Evolutionary conservation across 2,797 vertebrate species (phyloP).

Genomic region (Diglossa cyanea): DNA sequence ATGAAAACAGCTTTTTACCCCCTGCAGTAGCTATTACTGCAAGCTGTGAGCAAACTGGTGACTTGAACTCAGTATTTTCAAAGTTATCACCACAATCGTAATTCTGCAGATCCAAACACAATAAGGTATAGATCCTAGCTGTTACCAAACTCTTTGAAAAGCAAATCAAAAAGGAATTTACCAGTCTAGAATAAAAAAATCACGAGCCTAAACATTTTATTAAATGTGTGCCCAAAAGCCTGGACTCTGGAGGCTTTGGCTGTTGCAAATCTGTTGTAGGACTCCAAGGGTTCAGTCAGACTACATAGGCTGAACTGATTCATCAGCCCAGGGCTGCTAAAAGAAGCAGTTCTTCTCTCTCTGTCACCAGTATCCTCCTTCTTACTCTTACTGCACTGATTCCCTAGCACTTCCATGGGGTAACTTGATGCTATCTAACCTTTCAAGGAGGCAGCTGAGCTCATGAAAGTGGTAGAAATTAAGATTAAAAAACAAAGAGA

Average conservation of each 20-base stretch:
- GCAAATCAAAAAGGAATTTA: background rate
- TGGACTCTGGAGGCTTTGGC: background rate
- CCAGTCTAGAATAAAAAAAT: background rate
- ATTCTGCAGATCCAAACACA: background rate
- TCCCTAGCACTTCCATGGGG: background rate
- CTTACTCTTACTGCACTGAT: background rate
- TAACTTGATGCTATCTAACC: background rate
- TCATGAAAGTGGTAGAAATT: background rate
- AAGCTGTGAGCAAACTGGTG: background rate
- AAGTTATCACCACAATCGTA: background rate
- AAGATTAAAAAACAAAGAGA: rapidly evolving
- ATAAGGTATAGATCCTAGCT: background rate
- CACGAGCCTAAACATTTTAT: background rate
- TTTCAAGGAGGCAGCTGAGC: background rate
- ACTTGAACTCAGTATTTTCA: background rate
- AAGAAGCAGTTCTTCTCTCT: background rate
- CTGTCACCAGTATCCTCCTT: background rate
- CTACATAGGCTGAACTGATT: background rate
- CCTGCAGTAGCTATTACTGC: background rate
- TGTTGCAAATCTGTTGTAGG: background rate
- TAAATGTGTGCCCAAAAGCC: background rate
- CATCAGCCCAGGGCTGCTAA: background rate
- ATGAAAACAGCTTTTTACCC: background rate
- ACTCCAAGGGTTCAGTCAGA: background rate
- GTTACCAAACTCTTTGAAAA: background rate